phyloP scores from a whole-genome alignment of 1,140 invertebrate genomes.

The Drosophila elegans region DNA sequence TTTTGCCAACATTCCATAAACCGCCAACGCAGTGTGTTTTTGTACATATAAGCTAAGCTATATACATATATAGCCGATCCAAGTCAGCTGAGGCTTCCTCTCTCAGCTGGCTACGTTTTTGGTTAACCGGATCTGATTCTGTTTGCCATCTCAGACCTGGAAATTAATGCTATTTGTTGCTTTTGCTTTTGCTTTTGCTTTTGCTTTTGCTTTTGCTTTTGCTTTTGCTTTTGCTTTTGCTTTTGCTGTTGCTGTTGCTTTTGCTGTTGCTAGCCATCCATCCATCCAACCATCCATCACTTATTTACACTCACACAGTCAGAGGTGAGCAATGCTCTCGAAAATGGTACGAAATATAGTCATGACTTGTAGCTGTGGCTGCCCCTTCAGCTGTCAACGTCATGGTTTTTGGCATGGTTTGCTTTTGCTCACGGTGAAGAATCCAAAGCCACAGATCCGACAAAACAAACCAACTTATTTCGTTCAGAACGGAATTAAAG shows the following conservation, averaged over 20 bases:
- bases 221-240: conserved; percentile 39
- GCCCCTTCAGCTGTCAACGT: conserved; percentile 53
- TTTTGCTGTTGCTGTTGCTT: conserved; percentile 44
- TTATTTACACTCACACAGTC: conserved; percentile 36
- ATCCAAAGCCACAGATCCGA: conserved; percentile 1
- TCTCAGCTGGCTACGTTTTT: conserved; percentile 52
- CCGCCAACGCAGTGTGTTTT: conserved; percentile 58
- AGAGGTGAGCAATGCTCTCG: conserved; percentile 65
- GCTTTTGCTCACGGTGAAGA: conserved; percentile 17
- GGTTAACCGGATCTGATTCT: conserved; percentile 78
- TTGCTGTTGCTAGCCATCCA: conserved; percentile 42
- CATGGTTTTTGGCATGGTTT: conserved; percentile 43
- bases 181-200: conserved; percentile 32
- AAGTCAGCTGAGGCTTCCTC: conserved; percentile 65
- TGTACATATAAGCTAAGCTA: conserved; percentile 8
- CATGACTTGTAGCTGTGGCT: conserved; percentile 40
- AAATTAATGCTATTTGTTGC: conserved; percentile 46
- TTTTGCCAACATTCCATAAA: conserved; percentile 54
- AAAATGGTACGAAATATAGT: conserved; percentile 70
- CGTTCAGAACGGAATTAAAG: conserved; percentile 1
- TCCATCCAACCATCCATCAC: conserved; percentile 50
- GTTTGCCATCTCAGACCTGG: conserved; percentile 56
- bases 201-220: conserved; percentile 35
- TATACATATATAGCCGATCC: conserved; percentile 32
- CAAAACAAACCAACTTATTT: conserved; percentile 18